Percentiles rank a stretch among this genome's conserved stretches.
Evolutionary conservation across 2,888 invertebrate genomes (phyloP).

Genomic region (Iselma pallidipennis): DNA sequence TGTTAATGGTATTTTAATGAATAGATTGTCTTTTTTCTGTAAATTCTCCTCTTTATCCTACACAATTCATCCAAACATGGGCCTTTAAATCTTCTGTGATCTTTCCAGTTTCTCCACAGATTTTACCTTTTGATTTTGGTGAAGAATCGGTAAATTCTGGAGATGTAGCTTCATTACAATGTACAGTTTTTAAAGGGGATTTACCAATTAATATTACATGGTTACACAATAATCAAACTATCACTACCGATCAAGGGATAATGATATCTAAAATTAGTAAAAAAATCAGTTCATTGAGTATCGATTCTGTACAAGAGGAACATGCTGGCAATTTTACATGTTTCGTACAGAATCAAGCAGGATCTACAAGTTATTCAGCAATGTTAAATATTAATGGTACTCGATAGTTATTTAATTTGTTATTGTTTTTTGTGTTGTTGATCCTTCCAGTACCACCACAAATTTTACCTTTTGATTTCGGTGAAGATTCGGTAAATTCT

Average conservation of each 20-base stretch:
- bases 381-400: slow-evolving; percentile 71
- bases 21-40: slow-evolving; percentile 1
- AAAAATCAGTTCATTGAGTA: slow-evolving; percentile 64
- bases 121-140: slow-evolving; percentile 61
- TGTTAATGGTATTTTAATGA: slow-evolving; percentile 65
- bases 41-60: background rate
- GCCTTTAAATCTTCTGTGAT: slow-evolving; percentile 69
- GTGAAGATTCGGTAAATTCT: slow-evolving; percentile 73
- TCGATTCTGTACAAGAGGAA: slow-evolving; percentile 61
- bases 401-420: background rate
- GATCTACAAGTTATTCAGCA: slow-evolving; percentile 67
- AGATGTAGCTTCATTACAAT: slow-evolving; percentile 51
- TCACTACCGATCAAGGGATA: slow-evolving; percentile 59
- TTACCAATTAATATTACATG: slow-evolving; percentile 75
- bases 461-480: slow-evolving; percentile 72
- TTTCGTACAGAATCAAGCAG: slow-evolving; percentile 63
- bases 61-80: slow-evolving; percentile 2
- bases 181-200: slow-evolving; percentile 77
- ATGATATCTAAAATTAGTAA: slow-evolving; percentile 62
- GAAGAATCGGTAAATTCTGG: slow-evolving; percentile 56
- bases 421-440: slow-evolving; percentile 11
- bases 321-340: slow-evolving; percentile 65
- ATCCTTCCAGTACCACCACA: slow-evolving; percentile 54
- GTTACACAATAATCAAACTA: slow-evolving; percentile 61
- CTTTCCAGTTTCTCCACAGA: slow-evolving; percentile 55